Percentiles rank a stretch among this genome's conserved stretches.
These are phyloP conservation scores for Phyllopteryx taeniolatus DNA, from an alignment of 2,113 vertebrate genomes.

Conservation along the genomic window DNA sequence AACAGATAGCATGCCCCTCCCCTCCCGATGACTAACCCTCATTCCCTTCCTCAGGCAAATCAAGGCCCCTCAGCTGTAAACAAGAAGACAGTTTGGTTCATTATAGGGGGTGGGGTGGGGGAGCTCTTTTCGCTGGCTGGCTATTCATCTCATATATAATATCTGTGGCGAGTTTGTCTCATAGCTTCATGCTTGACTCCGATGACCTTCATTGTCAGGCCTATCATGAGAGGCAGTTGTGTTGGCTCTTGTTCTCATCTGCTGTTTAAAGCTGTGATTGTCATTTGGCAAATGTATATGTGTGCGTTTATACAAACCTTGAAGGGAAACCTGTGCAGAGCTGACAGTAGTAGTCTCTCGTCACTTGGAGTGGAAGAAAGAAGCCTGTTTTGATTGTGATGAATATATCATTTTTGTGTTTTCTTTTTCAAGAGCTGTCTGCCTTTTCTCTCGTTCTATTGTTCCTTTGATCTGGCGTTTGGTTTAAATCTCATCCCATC, in stretches of 20 bases:
- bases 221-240: constrained; percentile 25
- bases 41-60: constrained; percentile 35
- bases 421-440: constrained; percentile 36
- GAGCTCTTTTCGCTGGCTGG: constrained; percentile 30
- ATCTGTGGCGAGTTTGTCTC: constrained; percentile 49
- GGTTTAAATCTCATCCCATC: constrained; percentile 82
- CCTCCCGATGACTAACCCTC: constrained; percentile 4
- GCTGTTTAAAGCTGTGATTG: constrained; percentile 51
- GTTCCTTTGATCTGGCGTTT: constrained; percentile 82
- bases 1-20: constrained; percentile 64
- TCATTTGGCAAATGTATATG: constrained; percentile 64
- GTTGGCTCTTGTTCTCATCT: constrained; percentile 37
- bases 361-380: constrained; percentile 53
- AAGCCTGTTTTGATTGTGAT: constrained; percentile 79
- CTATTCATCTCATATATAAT: constrained; percentile 45
- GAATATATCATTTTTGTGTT: constrained; percentile 79
- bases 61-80: constrained; percentile 53
- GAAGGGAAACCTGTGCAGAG: constrained; percentile 38
- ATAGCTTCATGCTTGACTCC: constrained; percentile 31
- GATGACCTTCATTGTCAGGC: constrained; percentile 54
- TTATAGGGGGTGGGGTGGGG: constrained; percentile 22
- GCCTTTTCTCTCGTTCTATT: constrained; percentile 54
- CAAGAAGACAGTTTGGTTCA: constrained; percentile 50
- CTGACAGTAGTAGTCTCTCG: constrained; percentile 45
- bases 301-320: constrained; percentile 48